phyloP scores from a whole-genome alignment of 2,888 invertebrate genomes.

The Thymelicus sylvestris region DNA sequence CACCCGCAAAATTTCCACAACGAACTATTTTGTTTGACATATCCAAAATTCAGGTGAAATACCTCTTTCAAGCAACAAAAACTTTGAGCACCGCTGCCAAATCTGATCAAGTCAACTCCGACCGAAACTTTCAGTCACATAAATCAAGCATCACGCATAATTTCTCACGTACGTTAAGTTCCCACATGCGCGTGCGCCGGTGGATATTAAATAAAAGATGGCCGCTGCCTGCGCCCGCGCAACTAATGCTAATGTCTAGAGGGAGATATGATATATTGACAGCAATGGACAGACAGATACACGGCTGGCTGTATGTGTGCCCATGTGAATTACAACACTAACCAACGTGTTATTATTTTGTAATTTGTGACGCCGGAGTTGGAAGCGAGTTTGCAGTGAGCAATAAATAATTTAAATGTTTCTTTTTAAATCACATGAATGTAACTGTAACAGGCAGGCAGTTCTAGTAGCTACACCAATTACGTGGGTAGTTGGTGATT shows the following conservation, averaged over 20 bases:
- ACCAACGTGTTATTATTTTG: slow-evolving; percentile 69
- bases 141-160: slow-evolving; percentile 48
- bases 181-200: slow-evolving; percentile 54
- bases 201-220: slow-evolving; percentile 69
- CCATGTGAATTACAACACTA: slow-evolving; percentile 53
- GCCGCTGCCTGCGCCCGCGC: slow-evolving; percentile 56
- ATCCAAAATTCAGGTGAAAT: too few relatives aligned
- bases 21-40: too few relatives aligned
- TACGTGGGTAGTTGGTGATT: slow-evolving; percentile 12
- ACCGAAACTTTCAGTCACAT: slow-evolving; percentile 39
- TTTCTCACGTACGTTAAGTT: slow-evolving; percentile 52
- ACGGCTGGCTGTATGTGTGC: slow-evolving; percentile 50
- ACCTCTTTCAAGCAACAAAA: background rate
- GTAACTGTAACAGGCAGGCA: slow-evolving; percentile 34
- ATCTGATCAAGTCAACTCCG: slow-evolving; percentile 30
- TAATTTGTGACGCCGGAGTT: slow-evolving; percentile 56
- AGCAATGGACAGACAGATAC: slow-evolving; percentile 64
- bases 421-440: slow-evolving; percentile 37
- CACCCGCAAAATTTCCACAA: too few relatives aligned
- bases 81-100: slow-evolving; percentile 9
- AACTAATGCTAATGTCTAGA: slow-evolving; percentile 72
- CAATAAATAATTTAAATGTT: slow-evolving; percentile 46
- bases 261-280: slow-evolving; percentile 76
- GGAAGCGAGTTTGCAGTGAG: slow-evolving; percentile 44
- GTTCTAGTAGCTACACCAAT: slow-evolving; percentile 13